Conservation (phyloP, 2,888 invertebrate species). For the Ditula angustiorana region DNA sequence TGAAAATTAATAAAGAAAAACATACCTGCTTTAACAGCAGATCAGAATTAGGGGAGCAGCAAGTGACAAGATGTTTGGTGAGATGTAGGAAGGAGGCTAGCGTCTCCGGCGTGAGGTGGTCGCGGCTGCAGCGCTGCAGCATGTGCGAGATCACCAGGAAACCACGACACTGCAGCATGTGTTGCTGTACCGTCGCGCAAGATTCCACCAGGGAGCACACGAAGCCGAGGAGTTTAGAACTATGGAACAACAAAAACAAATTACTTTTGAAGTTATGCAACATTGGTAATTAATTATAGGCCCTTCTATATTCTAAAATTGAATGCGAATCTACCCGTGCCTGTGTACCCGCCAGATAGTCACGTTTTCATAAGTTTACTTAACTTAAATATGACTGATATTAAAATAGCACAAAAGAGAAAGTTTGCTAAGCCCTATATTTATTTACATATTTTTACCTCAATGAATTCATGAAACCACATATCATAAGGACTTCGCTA, state of each 20-base stretch:
- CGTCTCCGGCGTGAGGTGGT: conserved; percentile 97
- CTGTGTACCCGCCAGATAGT: too few species aligned
- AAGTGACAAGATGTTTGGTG: conserved; percentile 96
- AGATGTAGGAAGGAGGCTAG: conserved; percentile 96
- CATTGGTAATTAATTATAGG: too few species aligned
- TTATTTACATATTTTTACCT: too few species aligned
- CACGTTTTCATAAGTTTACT: too few species aligned
- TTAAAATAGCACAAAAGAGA: too few species aligned
- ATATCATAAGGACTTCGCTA: too few species aligned
- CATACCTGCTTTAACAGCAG: conserved; percentile 95
- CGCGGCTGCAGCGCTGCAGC: conserved; percentile 96
- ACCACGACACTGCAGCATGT: conserved; percentile 99
- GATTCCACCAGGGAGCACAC: conserved; percentile 98
- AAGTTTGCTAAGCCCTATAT: too few species aligned
- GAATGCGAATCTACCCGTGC: too few species aligned
- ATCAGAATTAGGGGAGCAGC: conserved; percentile 96
- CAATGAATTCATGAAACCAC: too few species aligned
- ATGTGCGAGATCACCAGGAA: conserved; percentile 99
- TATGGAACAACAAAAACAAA: conserved; percentile 62
- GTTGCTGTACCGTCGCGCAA: conserved; percentile 99
- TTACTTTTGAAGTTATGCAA: background rate
- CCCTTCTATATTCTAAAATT: too few species aligned
- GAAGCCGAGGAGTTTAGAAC: conserved; percentile 98
- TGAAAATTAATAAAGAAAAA: too few species aligned
- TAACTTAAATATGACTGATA: too few species aligned